phyloP scores from a whole-genome alignment of 2,888 invertebrate species.

The Lumbricus terrestris region DNA sequence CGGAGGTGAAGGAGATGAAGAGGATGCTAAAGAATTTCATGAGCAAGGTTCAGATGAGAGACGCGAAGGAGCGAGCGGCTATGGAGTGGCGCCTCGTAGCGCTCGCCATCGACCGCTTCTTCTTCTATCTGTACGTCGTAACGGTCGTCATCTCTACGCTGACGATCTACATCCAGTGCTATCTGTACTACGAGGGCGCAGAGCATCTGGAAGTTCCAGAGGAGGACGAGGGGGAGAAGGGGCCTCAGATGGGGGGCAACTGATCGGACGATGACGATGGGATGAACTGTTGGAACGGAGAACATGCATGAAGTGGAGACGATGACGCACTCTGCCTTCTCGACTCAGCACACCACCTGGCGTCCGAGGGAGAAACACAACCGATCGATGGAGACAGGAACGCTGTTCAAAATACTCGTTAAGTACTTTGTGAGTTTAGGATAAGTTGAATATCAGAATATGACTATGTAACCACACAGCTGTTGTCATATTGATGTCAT shows the following conservation, averaged over 20 bases:
- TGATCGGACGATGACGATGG: neutral
- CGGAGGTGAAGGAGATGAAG: conserved; percentile 52
- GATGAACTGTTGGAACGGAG: neutral
- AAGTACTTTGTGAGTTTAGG: neutral
- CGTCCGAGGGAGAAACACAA: neutral
- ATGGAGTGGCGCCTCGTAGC: conserved; percentile 41
- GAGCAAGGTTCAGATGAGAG: conserved; percentile 45
- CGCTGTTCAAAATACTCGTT: neutral
- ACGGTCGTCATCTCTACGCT: conserved; percentile 39
- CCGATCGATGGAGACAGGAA: no score
- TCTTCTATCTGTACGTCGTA: conserved; percentile 39
- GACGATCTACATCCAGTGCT: conserved; percentile 34
- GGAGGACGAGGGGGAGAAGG: neutral
- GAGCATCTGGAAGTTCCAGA: conserved; percentile 4
- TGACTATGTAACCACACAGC: no score
- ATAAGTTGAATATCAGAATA: neutral
- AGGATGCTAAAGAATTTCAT: conserved; percentile 44
- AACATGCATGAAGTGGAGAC: no score
- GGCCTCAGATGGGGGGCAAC: neutral
- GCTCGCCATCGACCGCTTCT: conserved; percentile 39
- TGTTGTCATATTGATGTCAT: no score
- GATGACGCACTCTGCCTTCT: neutral
- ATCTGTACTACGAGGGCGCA: conserved; percentile 24
- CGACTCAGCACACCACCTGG: neutral
- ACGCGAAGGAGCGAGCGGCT: conserved; percentile 47